Evolutionary conservation across 2,113 vertebrate species (phyloP), one percentile per base, ranked within the genome.

Genomic region (Proteles cristata): DNA sequence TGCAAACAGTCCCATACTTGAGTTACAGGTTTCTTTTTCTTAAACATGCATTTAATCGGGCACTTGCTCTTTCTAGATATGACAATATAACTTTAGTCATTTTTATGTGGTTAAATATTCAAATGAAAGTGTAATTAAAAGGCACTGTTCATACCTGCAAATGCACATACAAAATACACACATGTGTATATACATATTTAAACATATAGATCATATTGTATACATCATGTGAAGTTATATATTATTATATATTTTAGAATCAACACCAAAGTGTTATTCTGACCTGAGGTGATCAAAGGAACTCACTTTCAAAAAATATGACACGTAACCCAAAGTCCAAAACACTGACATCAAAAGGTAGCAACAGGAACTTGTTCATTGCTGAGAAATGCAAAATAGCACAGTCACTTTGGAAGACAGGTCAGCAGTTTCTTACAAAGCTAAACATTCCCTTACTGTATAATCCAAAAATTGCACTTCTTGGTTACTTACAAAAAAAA

Each of bases 21-120:
- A 65, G 31, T n/a, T 21, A 58, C 1, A 39, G 7, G 14, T 73
- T 83, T 79, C 15, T 88, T n/a, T 81, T 4, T 85, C 84, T 91
- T 45, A 69, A 95, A 96, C 87, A 61, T 96, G 63, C 86, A 93
- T 95, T 96, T 87, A 81, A 96, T 95, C 85, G 94, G 76, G 61
- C 6, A 89, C 94, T 91, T 97, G 73, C 73, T 96, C 89, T 94
- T 94, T 95, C 58, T 94, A 83, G 63, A 88, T 94, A 90, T 97
- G 95, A 97, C 68, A 96, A 84, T 88, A 80, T 48, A 71, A 55
- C 43, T 97, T 95, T 94, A 98, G 84, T 91, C 96, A 93, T 90
- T 94, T 97, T 96, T 69, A 94, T 92, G 83, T 94, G 97, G 87
- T 95, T 96, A 98, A 97, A 39, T 63, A 93, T 77, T 43, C 33